A percentile compares a stretch with the other conserved stretches of the same genome.
Conservation (phyloP, 2,888 invertebrate genomes). For the Gymnosoma rotundatum region DNA sequence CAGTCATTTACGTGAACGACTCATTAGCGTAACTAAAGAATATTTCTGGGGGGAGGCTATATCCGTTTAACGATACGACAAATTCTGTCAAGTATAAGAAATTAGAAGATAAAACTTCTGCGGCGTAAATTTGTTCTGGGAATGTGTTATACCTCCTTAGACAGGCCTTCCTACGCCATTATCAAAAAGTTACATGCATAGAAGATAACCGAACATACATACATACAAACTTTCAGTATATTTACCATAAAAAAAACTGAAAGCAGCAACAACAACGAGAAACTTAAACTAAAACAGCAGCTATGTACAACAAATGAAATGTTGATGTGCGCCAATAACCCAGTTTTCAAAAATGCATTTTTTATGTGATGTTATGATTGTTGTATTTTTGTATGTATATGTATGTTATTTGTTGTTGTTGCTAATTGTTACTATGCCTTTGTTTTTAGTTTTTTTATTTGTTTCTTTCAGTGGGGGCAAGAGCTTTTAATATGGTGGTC, state of each 20-base stretch:
- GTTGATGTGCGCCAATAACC: conserved; percentile 70
- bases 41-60: background rate
- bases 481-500: conserved; percentile 45
- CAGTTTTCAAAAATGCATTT: conserved; percentile 60
- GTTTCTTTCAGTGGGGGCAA: conserved; percentile 30
- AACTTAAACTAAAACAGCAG: conserved; percentile 22
- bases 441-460: conserved; percentile 7
- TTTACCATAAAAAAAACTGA: conserved; percentile 52
- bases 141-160: background rate
- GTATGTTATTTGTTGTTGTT: background rate
- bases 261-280: conserved; percentile 6
- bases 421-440: conserved; percentile 35
- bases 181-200: conserved; percentile 21
- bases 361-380: conserved; percentile 53
- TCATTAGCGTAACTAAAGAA: too few species aligned
- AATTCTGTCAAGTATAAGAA: conserved; percentile 1
- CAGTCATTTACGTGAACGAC: too few species aligned
- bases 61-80: background rate
- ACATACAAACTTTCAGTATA: too few species aligned
- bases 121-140: background rate
- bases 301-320: conserved; percentile 58
- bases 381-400: background rate
- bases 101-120: too few species aligned
- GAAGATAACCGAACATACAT: too few species aligned
- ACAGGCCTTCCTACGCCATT: background rate